Evolutionary conservation across 2,113 vertebrate species (phyloP).

Genomic region (Tiliqua scincoides): DNA sequence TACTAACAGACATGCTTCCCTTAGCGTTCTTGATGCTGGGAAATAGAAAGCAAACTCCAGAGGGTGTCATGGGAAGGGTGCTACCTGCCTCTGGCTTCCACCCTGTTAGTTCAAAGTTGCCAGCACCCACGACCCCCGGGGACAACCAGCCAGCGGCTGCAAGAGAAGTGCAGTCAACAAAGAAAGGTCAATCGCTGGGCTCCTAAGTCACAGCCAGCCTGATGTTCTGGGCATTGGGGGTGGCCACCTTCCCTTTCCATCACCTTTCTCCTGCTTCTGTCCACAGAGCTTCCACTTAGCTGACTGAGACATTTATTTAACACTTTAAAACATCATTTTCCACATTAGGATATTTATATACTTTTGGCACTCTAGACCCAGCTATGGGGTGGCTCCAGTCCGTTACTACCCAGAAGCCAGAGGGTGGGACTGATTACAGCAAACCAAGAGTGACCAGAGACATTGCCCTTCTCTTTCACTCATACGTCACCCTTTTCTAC

Average conservation of each 20-base stretch:
- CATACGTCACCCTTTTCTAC: neutral
- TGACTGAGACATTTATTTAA: neutral
- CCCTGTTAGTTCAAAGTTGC: neutral
- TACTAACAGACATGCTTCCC: neutral
- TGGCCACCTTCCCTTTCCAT: neutral
- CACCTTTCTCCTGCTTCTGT: neutral
- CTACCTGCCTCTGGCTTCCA: neutral
- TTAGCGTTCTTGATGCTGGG: neutral
- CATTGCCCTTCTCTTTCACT: neutral
- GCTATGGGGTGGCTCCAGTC: neutral
- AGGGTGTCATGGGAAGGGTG: neutral
- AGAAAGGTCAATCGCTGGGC: neutral
- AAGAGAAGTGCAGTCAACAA: neutral
- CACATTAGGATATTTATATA: neutral
- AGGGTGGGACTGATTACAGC: neutral
- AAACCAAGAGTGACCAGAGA: neutral
- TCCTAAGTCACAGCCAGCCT: neutral
- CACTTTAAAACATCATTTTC: neutral
- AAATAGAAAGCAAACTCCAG: neutral
- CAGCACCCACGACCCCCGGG: neutral
- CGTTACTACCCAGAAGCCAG: neutral
- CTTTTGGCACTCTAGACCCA: neutral
- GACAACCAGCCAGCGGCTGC: neutral
- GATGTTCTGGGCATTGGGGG: neutral
- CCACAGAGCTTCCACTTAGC: neutral